These are phyloP conservation scores for Apotomis turbidana DNA, from an alignment of 2,888 invertebrate species.

Conservation along the genomic window DNA sequence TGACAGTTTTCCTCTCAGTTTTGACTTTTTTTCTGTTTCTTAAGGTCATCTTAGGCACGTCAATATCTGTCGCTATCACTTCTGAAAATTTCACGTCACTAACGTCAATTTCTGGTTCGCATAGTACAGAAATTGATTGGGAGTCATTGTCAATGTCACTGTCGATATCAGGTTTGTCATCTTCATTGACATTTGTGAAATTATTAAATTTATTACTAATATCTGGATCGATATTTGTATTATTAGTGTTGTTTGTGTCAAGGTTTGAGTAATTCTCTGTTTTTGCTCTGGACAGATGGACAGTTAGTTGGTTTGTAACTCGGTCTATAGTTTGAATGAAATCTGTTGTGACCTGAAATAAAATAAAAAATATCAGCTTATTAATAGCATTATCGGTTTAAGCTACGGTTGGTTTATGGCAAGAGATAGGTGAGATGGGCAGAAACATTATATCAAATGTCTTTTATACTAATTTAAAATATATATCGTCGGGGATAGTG, in stretches of 20 bases:
- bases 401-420: too few species aligned
- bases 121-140: constrained; percentile 16
- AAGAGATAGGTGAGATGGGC: too few species aligned
- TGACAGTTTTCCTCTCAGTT: constrained; percentile 21
- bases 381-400: background rate
- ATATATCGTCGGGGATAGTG: too few species aligned
- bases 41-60: constrained; percentile 30
- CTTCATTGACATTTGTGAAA: constrained; percentile 2
- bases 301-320: constrained; percentile 32
- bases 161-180: constrained; percentile 20
- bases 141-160: constrained; percentile 38
- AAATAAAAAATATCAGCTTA: background rate
- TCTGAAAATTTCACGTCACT: constrained; percentile 33
- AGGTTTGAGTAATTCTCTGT: constrained; percentile 19
- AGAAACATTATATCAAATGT: too few species aligned
- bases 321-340: constrained; percentile 42
- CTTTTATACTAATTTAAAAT: too few species aligned
- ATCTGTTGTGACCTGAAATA: constrained; percentile 43
- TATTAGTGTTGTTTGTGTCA: constrained; percentile 27
- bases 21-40: constrained; percentile 24
- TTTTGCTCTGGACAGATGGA: constrained; percentile 33
- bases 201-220: background rate
- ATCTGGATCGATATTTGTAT: constrained; percentile 14
- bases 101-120: constrained; percentile 39
- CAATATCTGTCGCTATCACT: constrained; percentile 34